Conservation (phyloP, 2,113 vertebrate genomes). For the Syngnathoides biaculeatus region DNA sequence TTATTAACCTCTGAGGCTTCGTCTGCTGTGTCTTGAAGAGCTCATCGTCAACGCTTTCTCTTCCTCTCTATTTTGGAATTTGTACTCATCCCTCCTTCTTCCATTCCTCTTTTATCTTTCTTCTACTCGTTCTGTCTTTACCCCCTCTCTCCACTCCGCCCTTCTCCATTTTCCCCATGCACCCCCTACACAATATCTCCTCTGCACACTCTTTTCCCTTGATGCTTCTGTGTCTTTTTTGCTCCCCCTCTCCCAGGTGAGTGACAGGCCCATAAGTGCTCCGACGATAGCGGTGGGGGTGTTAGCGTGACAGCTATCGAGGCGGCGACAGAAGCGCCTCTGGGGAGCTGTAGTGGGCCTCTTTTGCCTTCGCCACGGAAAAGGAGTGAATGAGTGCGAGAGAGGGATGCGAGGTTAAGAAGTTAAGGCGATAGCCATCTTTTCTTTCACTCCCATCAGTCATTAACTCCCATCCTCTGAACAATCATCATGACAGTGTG, state of each 20-base stretch:
- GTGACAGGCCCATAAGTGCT: conserved; percentile 75
- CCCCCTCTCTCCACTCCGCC: conserved; percentile 22
- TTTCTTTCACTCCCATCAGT: conserved; percentile 31
- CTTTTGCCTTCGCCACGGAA: conserved; percentile 26
- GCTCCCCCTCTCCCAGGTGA: conserved; percentile 61
- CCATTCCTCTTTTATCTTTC: conserved; percentile 29
- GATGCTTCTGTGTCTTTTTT: conserved; percentile 22
- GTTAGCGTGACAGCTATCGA: conserved; percentile 71
- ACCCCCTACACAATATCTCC: conserved; percentile 52
- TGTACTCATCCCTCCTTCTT: conserved; percentile 7
- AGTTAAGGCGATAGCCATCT: conserved; percentile 43
- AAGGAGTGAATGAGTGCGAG: conserved; percentile 6
- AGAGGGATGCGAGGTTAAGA: conserved; percentile 12
- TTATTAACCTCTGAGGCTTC: conserved; percentile 58
- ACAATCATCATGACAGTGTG: conserved; percentile 49
- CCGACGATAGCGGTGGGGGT: conserved; percentile 68
- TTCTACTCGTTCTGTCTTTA: conserved; percentile 28
- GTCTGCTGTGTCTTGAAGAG: conserved; percentile 40
- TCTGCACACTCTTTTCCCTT: conserved; percentile 50
- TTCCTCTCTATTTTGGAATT: conserved; percentile 26
- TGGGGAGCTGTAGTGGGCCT: conserved; percentile 44
- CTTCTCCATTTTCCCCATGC: conserved; percentile 26
- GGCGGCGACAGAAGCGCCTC: conserved; percentile 60
- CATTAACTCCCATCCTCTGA: conserved; percentile 31
- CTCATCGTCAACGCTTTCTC: conserved; percentile 41